Conservation (phyloP, 2,797 vertebrate genomes). For the Perodicticus potto region DNA sequence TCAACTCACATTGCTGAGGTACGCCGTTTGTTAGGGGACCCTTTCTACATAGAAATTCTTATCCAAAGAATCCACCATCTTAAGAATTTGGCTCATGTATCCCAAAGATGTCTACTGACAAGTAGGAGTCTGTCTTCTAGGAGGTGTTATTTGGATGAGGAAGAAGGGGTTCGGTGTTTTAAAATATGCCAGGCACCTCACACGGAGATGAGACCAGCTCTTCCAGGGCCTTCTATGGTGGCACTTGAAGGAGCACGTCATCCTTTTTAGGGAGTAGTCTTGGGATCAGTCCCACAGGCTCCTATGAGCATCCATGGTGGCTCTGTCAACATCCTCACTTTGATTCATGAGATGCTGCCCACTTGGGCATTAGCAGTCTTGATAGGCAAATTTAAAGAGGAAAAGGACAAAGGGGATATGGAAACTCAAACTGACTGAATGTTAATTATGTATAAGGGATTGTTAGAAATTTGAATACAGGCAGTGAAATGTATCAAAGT, state of each 20-base stretch:
- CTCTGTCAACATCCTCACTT: background rate
- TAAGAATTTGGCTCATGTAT: background rate
- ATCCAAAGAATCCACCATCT: background rate
- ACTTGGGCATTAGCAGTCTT: background rate
- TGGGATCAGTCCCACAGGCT: background rate
- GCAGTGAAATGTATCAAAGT: background rate
- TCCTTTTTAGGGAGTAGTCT: background rate
- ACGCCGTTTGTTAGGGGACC: background rate
- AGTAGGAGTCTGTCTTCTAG: background rate
- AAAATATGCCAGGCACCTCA: background rate
- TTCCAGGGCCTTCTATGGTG: rapidly evolving
- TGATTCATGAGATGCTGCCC: background rate
- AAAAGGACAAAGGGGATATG: background rate
- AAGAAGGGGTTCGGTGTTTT: background rate
- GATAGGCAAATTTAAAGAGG: background rate
- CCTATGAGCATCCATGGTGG: background rate
- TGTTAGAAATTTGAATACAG: slow-evolving; percentile 7
- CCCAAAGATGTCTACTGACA: background rate
- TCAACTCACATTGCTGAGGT: background rate
- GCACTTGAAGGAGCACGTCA: background rate
- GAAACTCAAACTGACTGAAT: background rate
- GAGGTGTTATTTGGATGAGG: background rate
- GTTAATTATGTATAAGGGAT: background rate
- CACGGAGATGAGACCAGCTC: background rate
- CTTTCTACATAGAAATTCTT: background rate